Evolutionary conservation across 2,113 vertebrate genomes (phyloP).

Genomic region (Thomomys bottae): DNA sequence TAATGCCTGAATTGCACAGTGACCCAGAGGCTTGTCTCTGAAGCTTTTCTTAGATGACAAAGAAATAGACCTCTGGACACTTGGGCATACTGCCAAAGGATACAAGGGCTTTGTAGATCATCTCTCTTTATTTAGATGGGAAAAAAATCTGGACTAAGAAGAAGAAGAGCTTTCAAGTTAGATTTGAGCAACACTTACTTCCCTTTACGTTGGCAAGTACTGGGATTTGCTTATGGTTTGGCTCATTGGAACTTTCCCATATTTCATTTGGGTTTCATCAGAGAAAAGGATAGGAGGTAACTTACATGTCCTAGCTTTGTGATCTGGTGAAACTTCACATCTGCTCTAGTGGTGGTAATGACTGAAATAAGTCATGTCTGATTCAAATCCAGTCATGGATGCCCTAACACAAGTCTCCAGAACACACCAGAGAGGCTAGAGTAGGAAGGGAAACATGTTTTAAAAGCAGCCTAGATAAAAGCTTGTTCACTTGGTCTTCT

Average conservation of each 20-base stretch:
- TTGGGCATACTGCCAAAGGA: not conserved
- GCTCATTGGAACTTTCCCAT: not conserved
- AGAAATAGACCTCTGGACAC: accelerated
- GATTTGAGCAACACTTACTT: not conserved
- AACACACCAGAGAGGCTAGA: not conserved
- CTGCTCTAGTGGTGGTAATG: not conserved
- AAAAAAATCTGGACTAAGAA: not conserved
- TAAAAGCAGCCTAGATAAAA: not conserved
- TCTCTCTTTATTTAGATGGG: not conserved
- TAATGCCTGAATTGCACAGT: not conserved
- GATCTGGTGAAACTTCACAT: not conserved
- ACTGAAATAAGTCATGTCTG: not conserved
- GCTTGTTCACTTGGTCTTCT: too few species aligned
- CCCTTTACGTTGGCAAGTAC: not conserved
- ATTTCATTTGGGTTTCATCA: not conserved
- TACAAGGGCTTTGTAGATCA: too few species aligned
- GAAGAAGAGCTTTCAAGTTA: not conserved
- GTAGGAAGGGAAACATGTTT: not conserved
- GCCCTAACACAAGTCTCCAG: not conserved
- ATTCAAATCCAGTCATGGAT: not conserved
- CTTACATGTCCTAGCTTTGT: too few species aligned
- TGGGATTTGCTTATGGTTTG: too few species aligned
- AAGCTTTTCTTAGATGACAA: not conserved
- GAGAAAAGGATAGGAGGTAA: not conserved
- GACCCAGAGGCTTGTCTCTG: not conserved